Percentiles rank a stretch among this genome's conserved stretches.
Evolutionary conservation across 1,140 invertebrate genomes (phyloP).

Genomic region (Bombus breviceps): DNA sequence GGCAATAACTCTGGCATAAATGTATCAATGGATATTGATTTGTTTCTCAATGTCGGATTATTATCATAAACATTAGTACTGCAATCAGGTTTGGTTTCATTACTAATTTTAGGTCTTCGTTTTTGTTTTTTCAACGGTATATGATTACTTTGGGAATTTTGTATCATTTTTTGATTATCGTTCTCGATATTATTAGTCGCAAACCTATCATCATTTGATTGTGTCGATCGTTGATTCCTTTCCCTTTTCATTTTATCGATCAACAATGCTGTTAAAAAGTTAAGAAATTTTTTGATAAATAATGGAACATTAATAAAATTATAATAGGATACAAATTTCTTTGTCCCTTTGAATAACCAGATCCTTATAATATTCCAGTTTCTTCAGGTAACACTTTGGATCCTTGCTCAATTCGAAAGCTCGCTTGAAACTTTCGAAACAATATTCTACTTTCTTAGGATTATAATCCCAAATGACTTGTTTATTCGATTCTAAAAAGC

Average conservation of each 20-base stretch:
- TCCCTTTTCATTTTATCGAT: constrained; percentile 61
- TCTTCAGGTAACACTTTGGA: constrained; percentile 36
- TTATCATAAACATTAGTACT: background rate
- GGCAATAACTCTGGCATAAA: background rate
- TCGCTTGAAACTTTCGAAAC: constrained; percentile 45
- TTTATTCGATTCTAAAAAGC: constrained; percentile 52
- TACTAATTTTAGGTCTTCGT: background rate
- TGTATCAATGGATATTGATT: background rate
- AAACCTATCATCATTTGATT: background rate
- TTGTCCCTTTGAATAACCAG: constrained; percentile 74
- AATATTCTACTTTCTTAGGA: constrained; percentile 51
- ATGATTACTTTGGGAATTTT: background rate
- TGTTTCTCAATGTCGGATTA: background rate
- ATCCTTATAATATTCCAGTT: constrained; percentile 70
- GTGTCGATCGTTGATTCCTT: background rate
- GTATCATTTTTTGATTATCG: background rate
- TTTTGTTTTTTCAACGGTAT: background rate
- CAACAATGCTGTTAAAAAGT: constrained; percentile 57
- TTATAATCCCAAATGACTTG: constrained; percentile 44
- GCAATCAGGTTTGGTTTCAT: background rate
- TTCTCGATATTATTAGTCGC: background rate
- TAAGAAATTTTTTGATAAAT: constrained; percentile 42
- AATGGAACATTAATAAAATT: background rate
- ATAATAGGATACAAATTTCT: constrained; percentile 79
- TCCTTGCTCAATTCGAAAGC: constrained; percentile 26